Conservation (phyloP, 2,888 invertebrate species). For the Pharmacophagus antenor region DNA sequence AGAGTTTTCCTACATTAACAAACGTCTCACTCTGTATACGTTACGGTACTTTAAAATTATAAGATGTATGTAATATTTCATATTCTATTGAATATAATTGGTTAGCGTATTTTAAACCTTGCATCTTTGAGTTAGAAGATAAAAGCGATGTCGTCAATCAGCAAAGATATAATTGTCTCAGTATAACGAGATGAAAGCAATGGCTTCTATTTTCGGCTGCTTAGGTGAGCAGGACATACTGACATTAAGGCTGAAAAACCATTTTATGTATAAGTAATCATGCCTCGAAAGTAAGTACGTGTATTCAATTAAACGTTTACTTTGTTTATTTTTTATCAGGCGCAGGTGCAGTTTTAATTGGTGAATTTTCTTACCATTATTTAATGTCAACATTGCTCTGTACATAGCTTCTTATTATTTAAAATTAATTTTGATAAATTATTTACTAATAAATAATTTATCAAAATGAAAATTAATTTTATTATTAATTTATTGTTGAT, state of each 20-base stretch:
- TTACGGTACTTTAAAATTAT: constrained; percentile 11
- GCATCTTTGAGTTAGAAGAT: constrained; percentile 51
- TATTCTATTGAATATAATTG: constrained; percentile 26
- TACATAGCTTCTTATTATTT: no score
- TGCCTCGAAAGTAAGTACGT: no score
- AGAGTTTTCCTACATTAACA: not conserved
- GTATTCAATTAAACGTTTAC: no score
- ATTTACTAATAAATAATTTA: no score
- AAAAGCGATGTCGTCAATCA: constrained; percentile 64
- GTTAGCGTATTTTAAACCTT: constrained; percentile 54
- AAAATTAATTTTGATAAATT: no score
- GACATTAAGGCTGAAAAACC: constrained; percentile 11
- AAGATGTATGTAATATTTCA: constrained; percentile 19
- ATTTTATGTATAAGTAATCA: not conserved
- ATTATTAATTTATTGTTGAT: no score
- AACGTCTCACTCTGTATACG: not conserved
- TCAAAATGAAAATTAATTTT: no score
- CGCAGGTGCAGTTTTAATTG: no score
- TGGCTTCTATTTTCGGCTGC: constrained; percentile 61
- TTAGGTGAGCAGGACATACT: constrained; percentile 44
- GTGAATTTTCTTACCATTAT: no score
- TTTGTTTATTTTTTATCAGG: no score
- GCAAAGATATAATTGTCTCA: constrained; percentile 65
- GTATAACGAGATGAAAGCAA: constrained; percentile 76
- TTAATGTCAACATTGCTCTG: no score